These are phyloP conservation scores for Helicoverpa armigera DNA, from an alignment of 1,140 invertebrate genomes.

Conservation along the genomic window DNA sequence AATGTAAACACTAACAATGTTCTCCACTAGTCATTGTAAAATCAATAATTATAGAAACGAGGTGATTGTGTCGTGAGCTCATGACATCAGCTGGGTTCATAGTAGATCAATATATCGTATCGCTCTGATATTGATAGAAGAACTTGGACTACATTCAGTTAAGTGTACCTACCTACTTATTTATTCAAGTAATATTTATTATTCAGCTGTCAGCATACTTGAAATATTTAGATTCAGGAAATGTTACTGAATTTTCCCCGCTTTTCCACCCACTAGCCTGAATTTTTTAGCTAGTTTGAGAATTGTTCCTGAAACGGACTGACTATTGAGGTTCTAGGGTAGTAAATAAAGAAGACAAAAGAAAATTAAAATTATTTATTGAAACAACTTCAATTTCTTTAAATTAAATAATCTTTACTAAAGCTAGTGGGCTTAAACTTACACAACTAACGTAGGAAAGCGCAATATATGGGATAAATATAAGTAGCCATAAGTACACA, in stretches of 20 bases:
- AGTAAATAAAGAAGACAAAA: conserved; percentile 53
- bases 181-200: neutral
- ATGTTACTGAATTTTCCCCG: too few species aligned
- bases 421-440: conserved; percentile 80
- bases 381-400: conserved; percentile 82
- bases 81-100: conserved; percentile 22
- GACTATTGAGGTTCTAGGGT: neutral
- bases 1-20: conserved; percentile 53
- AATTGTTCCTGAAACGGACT: too few species aligned
- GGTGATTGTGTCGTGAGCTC: conserved; percentile 50
- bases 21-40: conserved; percentile 43
- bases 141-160: neutral
- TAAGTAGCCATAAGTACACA: conserved; percentile 79
- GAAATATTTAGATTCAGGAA: too few species aligned
- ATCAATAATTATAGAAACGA: conserved; percentile 42
- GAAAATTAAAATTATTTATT: conserved; percentile 86
- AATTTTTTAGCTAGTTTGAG: too few species aligned
- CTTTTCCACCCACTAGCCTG: too few species aligned
- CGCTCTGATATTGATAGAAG: neutral
- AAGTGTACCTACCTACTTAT: neutral
- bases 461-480: conserved; percentile 74
- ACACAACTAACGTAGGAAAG: conserved; percentile 75
- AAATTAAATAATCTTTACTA: conserved; percentile 84
- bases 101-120: neutral
- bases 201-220: too few species aligned